phyloP scores from a whole-genome alignment of 2,888 invertebrate species.

The Harmothoe impar region DNA sequence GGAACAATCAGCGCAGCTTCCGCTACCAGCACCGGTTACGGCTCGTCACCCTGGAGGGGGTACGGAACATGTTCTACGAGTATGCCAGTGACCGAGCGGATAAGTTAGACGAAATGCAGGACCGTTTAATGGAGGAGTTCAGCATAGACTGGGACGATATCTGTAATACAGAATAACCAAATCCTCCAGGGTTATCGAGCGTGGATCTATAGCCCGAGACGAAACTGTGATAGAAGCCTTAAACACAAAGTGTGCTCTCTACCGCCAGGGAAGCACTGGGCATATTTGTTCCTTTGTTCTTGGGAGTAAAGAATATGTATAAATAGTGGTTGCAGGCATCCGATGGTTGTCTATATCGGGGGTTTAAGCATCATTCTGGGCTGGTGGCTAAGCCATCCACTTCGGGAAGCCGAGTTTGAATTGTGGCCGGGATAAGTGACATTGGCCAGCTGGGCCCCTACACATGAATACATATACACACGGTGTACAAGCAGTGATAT shows the following conservation, averaged over 20 bases:
- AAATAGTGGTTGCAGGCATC: too few species aligned
- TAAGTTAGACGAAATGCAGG: conserved; percentile 69
- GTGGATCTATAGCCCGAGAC: neutral
- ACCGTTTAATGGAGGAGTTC: conserved; percentile 54
- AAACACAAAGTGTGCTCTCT: neutral
- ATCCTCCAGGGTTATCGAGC: neutral
- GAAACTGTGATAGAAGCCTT: conserved; percentile 29
- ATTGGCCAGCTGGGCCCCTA: too few species aligned
- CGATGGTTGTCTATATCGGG: too few species aligned
- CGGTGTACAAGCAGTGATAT: too few species aligned
- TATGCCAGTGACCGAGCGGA: conserved; percentile 74
- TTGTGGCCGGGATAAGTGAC: too few species aligned
- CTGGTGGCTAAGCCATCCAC: too few species aligned
- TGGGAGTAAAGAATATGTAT: too few species aligned
- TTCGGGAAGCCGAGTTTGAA: too few species aligned
- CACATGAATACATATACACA: too few species aligned
- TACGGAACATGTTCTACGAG: conserved; percentile 76
- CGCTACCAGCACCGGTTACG: conserved; percentile 74
- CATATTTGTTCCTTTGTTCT: too few species aligned
- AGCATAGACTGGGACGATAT: conserved; percentile 58
- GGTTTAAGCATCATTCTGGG: too few species aligned
- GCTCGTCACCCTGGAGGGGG: conserved; percentile 75
- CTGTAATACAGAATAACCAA: conserved; percentile 49
- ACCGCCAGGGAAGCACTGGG: too few species aligned
- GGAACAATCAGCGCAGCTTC: conserved; percentile 73